Conservation (phyloP, 2,888 invertebrate species). For the Trisateles emortualis region DNA sequence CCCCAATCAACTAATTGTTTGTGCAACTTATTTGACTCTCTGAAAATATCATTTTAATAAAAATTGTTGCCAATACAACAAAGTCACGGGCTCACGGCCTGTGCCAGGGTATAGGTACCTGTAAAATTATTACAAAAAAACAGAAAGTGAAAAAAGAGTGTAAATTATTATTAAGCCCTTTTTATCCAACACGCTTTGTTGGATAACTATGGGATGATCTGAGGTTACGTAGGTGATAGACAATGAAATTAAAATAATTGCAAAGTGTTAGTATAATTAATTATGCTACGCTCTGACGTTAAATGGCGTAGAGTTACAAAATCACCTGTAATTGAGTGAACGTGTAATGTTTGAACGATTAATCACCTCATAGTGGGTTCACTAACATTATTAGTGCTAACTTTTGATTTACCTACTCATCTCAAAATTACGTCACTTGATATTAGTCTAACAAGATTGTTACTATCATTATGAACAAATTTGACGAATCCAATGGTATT, state of each 20-base stretch:
- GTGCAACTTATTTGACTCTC: no score
- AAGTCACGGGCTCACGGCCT: no score
- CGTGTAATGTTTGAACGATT: background rate
- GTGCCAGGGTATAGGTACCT: no score
- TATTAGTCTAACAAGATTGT: background rate
- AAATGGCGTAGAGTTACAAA: background rate
- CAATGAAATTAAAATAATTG: background rate
- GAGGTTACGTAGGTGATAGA: background rate
- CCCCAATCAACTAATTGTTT: no score
- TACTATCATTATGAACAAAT: background rate
- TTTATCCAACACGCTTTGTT: no score
- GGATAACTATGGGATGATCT: background rate
- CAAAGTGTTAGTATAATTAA: background rate
- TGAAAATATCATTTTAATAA: no score
- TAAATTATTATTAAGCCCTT: no score
- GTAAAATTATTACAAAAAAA: no score
- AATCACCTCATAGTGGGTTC: background rate
- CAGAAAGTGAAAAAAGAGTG: no score
- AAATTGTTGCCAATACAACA: no score
- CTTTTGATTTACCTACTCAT: background rate
- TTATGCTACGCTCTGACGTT: background rate
- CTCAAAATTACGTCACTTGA: background rate
- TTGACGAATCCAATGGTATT: background rate
- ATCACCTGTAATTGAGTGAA: background rate
- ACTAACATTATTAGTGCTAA: background rate